Conservation (phyloP, 2,888 invertebrate genomes). For the Sturmia bella region DNA sequence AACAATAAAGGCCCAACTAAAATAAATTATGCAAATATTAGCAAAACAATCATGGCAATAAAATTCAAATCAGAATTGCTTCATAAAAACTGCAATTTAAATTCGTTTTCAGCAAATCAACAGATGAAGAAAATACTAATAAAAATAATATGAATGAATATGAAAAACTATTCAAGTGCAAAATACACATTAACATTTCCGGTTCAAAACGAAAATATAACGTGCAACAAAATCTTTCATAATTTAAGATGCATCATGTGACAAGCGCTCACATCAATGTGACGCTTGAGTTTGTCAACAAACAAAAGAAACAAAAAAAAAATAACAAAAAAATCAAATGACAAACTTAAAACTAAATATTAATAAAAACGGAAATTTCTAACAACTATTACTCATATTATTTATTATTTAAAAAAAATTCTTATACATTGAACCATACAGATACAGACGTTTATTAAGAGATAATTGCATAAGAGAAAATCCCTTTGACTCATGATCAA, state of each 20-base stretch:
- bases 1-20: constrained; percentile 11
- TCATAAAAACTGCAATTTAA: constrained; percentile 19
- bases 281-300: constrained; percentile 24
- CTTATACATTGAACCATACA: too few relatives aligned
- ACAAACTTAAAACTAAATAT: constrained; percentile 19
- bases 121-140: not conserved
- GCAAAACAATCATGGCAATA: constrained; percentile 17
- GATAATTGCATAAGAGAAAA: constrained; percentile 10
- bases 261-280: constrained; percentile 21
- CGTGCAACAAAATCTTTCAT: constrained; percentile 9
- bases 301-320: too few relatives aligned
- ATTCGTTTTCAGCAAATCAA: constrained; percentile 22
- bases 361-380: constrained; percentile 12
- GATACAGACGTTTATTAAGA: too few relatives aligned
- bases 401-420: not conserved
- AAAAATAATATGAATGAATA: constrained; percentile 47
- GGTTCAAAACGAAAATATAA: constrained; percentile 11
- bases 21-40: not conserved
- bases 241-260: constrained; percentile 21
- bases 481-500: constrained; percentile 27
- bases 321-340: constrained; percentile 17
- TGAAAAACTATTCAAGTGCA: constrained; percentile 22
- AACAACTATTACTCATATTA: constrained; percentile 37
- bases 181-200: constrained; percentile 56
- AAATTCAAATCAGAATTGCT: constrained; percentile 31